Conservation (phyloP, 2,888 invertebrate genomes). For the Andrena bicolor region DNA sequence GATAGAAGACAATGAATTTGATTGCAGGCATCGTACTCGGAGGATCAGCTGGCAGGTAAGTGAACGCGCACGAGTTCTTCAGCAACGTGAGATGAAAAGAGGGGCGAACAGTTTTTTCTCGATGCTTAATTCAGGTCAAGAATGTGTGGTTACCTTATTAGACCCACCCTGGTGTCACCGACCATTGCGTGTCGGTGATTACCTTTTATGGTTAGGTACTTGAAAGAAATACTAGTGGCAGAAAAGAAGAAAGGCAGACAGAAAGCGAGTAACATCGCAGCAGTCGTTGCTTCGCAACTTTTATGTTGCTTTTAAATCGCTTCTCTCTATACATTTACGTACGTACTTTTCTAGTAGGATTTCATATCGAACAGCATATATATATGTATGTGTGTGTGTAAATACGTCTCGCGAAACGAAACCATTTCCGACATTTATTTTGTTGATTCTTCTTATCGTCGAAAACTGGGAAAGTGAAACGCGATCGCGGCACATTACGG, state of each 20-base stretch:
- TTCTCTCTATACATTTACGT: conserved; percentile 6
- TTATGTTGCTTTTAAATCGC: conserved; percentile 18
- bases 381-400: too few species aligned
- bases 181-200: conserved; percentile 69
- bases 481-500: neutral
- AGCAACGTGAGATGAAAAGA: conserved; percentile 73
- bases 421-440: neutral
- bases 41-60: conserved; percentile 97
- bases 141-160: conserved; percentile 81
- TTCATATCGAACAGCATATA: neutral
- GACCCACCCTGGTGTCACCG: conserved; percentile 74
- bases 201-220: conserved; percentile 81
- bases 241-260: conserved; percentile 44
- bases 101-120: conserved; percentile 75
- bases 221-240: conserved; percentile 67
- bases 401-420: neutral
- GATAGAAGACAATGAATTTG: conserved; percentile 6
- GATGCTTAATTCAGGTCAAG: conserved; percentile 82
- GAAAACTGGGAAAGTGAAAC: neutral
- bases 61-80: conserved; percentile 83
- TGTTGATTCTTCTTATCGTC: neutral
- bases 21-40: conserved; percentile 93
- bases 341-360: too few species aligned
- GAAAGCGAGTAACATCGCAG: conserved; percentile 25
- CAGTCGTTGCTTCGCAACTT: conserved; percentile 19